Evolutionary conservation across 2,797 vertebrate genomes (phyloP), one percentile per base, ranked within the genome.

Genomic region (Sorex maritimensis): DNA sequence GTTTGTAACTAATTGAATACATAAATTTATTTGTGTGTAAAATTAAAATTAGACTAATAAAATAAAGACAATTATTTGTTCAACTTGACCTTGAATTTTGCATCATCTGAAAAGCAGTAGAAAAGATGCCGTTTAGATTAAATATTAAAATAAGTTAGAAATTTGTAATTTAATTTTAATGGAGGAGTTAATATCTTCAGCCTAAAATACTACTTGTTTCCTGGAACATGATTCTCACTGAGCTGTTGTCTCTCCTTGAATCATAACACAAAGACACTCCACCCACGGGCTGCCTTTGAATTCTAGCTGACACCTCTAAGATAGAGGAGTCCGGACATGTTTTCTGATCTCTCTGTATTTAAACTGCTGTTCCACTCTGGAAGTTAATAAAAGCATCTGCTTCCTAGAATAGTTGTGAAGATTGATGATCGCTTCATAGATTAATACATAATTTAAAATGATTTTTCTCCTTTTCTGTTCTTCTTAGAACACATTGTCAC

Each of bases 81-180:
- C 21, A 72, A 1, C 21, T 93, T 88, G 34, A 15, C 81, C 41
- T 13, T 3, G 2, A 86, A 69, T 49, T 86, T 81, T 87, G 19
- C 10, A 87, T 81, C 55, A 81, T 81, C 44, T 81, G 46, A 81
- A 90, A 72, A 68, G 12, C 61, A 94, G 44, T 61, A 84, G 78
- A 58, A 90, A 92, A 73, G 38, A 26, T 94, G 9, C 9, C 77
- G 8, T 41, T 23, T 86, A 71, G 95, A 79, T 79, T 93, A 74
- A 86, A 46, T 95, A 34, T 81, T 28, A 78, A 79, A 2, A 86
- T 63, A 73, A 79, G 82, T 88, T 73, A 72, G 67, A 80, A 24
- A 78, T 38, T 89, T 95, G 68, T 24, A 81, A 81, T 63, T 80
- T 89, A 49, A 91, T 83, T 89, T 94, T 89, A 91, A 80, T 11